Evolutionary conservation across 2,797 vertebrate genomes (phyloP).

Genomic region (Danio choprae): DNA sequence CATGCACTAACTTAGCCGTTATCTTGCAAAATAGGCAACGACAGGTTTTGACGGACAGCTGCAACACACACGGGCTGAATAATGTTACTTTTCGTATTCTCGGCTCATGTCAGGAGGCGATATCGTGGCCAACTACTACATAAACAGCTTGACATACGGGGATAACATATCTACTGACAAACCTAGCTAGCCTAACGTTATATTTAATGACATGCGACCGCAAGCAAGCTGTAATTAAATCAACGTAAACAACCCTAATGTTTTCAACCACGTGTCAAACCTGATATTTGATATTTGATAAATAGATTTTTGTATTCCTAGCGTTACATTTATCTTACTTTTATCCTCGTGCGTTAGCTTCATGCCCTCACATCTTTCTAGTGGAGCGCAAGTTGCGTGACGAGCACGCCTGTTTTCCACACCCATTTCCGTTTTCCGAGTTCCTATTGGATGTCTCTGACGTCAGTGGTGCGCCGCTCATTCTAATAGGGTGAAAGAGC

Average conservation of each 20-base stretch:
- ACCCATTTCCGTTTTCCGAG: neutral
- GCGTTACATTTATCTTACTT: slow-evolving; percentile 16
- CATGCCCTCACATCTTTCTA: slow-evolving; percentile 17
- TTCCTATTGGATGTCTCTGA: slow-evolving; percentile 36
- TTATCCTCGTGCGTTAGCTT: slow-evolving; percentile 27
- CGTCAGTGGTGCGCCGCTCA: neutral
- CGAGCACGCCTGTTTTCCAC: neutral
- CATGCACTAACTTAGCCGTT: slow-evolving; percentile 7
- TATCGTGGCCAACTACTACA: neutral
- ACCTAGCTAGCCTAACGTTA: slow-evolving; percentile 17
- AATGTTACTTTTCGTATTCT: neutral
- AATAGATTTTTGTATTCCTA: neutral
- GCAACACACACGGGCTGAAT: neutral
- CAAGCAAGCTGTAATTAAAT: neutral
- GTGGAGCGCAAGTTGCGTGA: neutral
- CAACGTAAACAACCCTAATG: neutral
- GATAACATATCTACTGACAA: slow-evolving; percentile 11
- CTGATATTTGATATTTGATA: neutral
- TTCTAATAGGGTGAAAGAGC: neutral
- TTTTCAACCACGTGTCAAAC: neutral
- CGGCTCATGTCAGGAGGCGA: neutral
- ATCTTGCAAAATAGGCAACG: neutral
- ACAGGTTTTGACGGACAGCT: neutral
- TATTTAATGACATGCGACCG: neutral
- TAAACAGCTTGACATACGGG: slow-evolving; percentile 42